phyloP scores from a whole-genome alignment of 2,888 invertebrate genomes.

The Branchellion lobata region DNA sequence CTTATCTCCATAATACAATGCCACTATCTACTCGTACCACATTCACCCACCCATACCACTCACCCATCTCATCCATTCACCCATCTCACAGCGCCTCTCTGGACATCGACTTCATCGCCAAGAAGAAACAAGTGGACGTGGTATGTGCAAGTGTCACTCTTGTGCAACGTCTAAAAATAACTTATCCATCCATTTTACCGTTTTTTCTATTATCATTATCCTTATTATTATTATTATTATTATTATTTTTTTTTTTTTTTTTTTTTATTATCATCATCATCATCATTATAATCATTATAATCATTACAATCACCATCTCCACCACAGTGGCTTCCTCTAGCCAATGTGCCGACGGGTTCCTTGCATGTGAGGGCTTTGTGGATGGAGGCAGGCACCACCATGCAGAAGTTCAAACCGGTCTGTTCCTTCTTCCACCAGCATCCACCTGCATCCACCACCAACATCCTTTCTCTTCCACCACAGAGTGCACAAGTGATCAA shows the following conservation, averaged over 20 bases:
- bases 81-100: constrained; percentile 29
- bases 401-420: constrained; percentile 53
- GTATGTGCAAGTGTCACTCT: not conserved
- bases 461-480: not conserved
- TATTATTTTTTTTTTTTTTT: constrained; percentile 24
- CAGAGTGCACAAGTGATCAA: not conserved
- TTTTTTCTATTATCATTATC: constrained; percentile 5
- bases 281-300: not conserved
- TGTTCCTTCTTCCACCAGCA: not conserved
- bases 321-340: constrained; percentile 84
- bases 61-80: no score
- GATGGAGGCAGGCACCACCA: constrained; percentile 76
- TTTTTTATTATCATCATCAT: constrained; percentile 28
- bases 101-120: constrained; percentile 31
- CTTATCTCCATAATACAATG: no score
- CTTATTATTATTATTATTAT: not conserved
- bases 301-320: not conserved
- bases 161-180: no score
- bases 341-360: constrained; percentile 91
- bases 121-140: constrained; percentile 27
- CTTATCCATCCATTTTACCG: no score
- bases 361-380: constrained; percentile 85
- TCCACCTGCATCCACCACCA: no score
- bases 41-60: no score
- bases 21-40: no score